Base-by-base conservation (phyloP, 2,888 invertebrate species). In the Drosophila quinaria region DNA sequence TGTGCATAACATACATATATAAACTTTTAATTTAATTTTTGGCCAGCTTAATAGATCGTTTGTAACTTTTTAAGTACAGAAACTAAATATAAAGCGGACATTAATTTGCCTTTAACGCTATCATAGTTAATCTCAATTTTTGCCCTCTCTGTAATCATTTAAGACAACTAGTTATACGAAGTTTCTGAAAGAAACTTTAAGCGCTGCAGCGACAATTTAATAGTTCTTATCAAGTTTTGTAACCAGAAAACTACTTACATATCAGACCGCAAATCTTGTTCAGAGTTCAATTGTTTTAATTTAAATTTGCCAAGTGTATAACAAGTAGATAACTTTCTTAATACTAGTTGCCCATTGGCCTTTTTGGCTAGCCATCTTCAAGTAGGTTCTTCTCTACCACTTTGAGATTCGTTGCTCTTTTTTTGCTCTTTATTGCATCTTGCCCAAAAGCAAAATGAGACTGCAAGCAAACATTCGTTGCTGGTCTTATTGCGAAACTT, bases 221-320 rank as follows among this genome's bases (percentile, higher is more conserved):
- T 52, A 29, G 72, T 44, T 46, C 35, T 49, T 33, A 49, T 41
- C 33, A 63, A 31, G 49, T 42, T 62, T 25, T 37, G n/a, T 9
- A 9, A 37, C 15, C 50, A 29, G 54, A 44, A 52, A 42, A 37
- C 47, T 65, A 33, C 52, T 47, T 39, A 15, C 10, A 41, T 33
- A 54, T 50, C 19, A 50, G 31, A 41, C 70, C 62, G 39, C 73
- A 70, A 59, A 46, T 63, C 52, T 59, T 17, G 54, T 63, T 55
- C 11, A 3, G 17, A 58, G 52, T 69, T 69, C 41, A 75, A 58
- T 73, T 73, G 49, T 50, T 75, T 59, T 59, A 37, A 55, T 75
- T 63, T 39, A 63, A 70, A 75, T 59, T 37, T 41, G 6, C n/a
- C 31, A 67, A 68, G 55, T 58, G 37, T 31, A 51, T 50, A 59